Conservation (phyloP, 2,113 vertebrate species). For the Chaetura pelagica region DNA sequence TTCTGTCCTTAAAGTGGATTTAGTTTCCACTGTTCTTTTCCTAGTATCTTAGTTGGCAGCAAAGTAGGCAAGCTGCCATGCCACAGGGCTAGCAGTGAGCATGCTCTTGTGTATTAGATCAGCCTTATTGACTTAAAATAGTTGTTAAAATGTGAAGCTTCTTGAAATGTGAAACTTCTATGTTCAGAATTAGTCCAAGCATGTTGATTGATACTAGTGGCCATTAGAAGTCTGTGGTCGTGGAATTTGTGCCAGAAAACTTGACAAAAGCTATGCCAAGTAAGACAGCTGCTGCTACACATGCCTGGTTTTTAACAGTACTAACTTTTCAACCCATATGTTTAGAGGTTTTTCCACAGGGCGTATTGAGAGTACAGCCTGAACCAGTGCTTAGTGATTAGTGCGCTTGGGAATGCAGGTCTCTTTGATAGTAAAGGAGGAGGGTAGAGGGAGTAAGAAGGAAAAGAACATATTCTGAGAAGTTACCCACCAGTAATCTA, state of each 20-base stretch:
- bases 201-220: conserved; percentile 46
- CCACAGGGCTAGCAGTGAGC: neutral
- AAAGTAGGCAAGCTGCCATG: conserved; percentile 46
- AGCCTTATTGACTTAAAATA: conserved; percentile 64
- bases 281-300: conserved; percentile 55
- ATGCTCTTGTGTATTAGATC: conserved; percentile 54
- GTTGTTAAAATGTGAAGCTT: conserved; percentile 67
- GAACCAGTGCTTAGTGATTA: neutral
- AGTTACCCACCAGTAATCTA: neutral
- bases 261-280: conserved; percentile 60
- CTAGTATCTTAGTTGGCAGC: conserved; percentile 52
- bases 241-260: conserved; percentile 49
- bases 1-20: conserved; percentile 47
- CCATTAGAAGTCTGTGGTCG: conserved; percentile 36
- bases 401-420: neutral
- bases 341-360: conserved; percentile 50
- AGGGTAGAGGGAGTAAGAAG: neutral
- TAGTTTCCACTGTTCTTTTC: conserved; percentile 59
- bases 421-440: neutral
- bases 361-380: conserved; percentile 7
- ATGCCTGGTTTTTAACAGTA: conserved; percentile 43
- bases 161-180: conserved; percentile 66
- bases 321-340: conserved; percentile 7
- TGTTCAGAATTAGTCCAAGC: conserved; percentile 63
- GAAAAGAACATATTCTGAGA: neutral